Conservation (phyloP, 2,888 invertebrate species). For the Timandra comae region DNA sequence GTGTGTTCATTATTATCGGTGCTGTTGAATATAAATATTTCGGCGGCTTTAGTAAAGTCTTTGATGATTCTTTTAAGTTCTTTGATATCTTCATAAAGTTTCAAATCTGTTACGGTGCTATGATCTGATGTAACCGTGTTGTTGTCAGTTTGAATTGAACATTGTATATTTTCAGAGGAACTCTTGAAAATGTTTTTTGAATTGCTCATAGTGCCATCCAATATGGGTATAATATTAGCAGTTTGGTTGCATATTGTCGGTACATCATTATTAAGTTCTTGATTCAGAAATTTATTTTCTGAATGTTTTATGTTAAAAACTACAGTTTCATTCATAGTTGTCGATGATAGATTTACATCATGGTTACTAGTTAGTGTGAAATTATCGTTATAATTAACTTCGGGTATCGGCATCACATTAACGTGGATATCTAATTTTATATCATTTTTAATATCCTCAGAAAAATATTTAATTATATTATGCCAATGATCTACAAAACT, state of each 20-base stretch:
- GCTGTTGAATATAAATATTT: slow-evolving; percentile 29
- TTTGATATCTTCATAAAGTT: slow-evolving; percentile 45
- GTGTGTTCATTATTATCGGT: too few species aligned
- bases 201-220: slow-evolving; percentile 47
- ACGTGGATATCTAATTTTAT: slow-evolving; percentile 49
- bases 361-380: slow-evolving; percentile 10
- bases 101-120: too few species aligned
- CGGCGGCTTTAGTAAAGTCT: slow-evolving; percentile 39
- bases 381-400: slow-evolving; percentile 13
- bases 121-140: too few species aligned
- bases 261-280: slow-evolving; percentile 5
- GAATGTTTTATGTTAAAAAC: slow-evolving; percentile 8
- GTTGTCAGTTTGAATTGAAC: too few species aligned
- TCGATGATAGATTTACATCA: slow-evolving; percentile 3
- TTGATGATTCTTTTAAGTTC: slow-evolving; percentile 45
- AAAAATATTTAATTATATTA: slow-evolving; percentile 41
- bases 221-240: slow-evolving; percentile 43
- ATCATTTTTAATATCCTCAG: slow-evolving; percentile 32
- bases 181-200: slow-evolving; percentile 37
- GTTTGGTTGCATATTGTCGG: too few species aligned
- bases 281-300: slow-evolving; percentile 1
- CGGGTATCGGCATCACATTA: slow-evolving; percentile 34
- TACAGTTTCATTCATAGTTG: slow-evolving; percentile 9
- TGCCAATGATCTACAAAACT: slow-evolving; percentile 33
- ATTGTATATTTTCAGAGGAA: too few species aligned